phyloP scores from a whole-genome alignment of 2,113 vertebrate species.

The Hyaena hyaena region DNA sequence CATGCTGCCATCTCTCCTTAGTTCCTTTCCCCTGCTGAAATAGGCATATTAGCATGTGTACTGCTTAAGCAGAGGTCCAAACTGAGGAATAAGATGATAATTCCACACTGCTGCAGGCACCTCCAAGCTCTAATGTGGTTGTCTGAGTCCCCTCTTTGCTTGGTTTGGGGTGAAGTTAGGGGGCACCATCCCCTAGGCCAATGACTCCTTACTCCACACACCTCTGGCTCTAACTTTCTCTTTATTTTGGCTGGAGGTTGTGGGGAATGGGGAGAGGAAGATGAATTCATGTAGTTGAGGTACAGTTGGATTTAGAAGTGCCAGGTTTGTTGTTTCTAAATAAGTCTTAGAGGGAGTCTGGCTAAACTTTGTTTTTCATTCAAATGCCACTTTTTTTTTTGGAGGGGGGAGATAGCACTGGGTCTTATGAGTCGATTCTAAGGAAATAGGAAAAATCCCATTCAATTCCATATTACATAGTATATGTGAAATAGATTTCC shows the following conservation, averaged over 20 bases:
- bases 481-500: not conserved
- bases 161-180: not conserved
- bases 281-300: not conserved
- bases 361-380: not conserved
- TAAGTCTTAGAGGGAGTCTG: not conserved
- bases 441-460: not conserved
- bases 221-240: not conserved
- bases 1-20: not conserved
- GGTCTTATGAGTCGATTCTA: not conserved
- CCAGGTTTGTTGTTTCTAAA: not conserved
- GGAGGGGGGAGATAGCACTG: not conserved
- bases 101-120: not conserved
- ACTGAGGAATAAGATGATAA: not conserved
- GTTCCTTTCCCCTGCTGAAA: not conserved
- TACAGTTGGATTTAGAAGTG: not conserved
- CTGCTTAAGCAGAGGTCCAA: not conserved
- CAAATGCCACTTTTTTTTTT: not conserved
- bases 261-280: not conserved
- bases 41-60: not conserved
- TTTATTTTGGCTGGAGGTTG: not conserved
- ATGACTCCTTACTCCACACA: not conserved
- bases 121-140: not conserved
- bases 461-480: not conserved
- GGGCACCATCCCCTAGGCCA: rapidly evolving
- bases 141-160: not conserved